Evolutionary conservation across 2,888 invertebrate species (phyloP), one percentile per base, ranked within the genome.

Genomic region (Limnephilus marmoratus): DNA sequence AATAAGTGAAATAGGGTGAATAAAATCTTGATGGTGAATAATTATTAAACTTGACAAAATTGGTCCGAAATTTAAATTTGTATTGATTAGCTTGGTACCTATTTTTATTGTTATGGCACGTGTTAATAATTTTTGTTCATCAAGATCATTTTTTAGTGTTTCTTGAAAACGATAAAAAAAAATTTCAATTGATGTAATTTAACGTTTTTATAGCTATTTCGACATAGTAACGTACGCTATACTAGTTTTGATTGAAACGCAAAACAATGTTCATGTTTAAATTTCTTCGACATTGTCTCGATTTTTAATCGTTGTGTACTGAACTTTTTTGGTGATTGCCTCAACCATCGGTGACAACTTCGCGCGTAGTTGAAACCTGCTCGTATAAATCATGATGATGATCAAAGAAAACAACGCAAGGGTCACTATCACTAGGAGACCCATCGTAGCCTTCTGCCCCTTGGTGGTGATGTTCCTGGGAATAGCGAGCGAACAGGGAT

Each of bases 291-390:
- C 95, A 94, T 95, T 96, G 92, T 97, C 97, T 93, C 96, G 96
- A 94, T 97, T 97, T 92, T 96, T 96, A 94, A 98, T 97, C 13
- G 97, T 97, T 1, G 97, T 97, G 94, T 98, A 98, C 93, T 97
- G 97, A 81, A 98, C 97, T 94, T 97, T 97, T 94, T 97, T 96
- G 81, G 97, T 96, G 81, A 97, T 97, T 91, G 96, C 96, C 94
- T 97, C 97, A 87, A 97, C 95, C 53, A 97, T 95, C 1, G 97
- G 97, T 53, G 96, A 96, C 82, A 97, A 95, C 94, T 96, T 96
- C 92, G 95, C 96, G 93, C 96, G 96, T 86, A 97, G 95, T 93
- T 96, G 96, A 92, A 96, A 96, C 93, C 97, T 96, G 94, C 97
- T 97, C 68, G 97, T 95, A 94, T 97, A 97, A 37, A 97, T 95